Evolutionary conservation across 2,888 invertebrate genomes (phyloP).

Genomic region (Brassicogethes aeneus): DNA sequence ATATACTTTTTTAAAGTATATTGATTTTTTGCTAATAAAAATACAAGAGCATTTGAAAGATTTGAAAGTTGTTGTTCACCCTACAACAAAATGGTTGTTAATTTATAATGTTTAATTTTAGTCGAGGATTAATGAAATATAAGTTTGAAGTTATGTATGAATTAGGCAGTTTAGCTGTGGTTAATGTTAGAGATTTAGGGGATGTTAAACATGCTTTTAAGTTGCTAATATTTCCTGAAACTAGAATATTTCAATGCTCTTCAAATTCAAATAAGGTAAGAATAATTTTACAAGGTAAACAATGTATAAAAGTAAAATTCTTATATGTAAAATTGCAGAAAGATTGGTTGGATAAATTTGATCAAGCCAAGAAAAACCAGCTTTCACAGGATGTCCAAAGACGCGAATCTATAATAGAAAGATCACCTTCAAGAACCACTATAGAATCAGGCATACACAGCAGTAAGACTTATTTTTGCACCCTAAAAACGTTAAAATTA

Average conservation of each 20-base stretch:
- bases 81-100: too few species aligned
- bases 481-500: too few species aligned
- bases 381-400: slow-evolving; percentile 52
- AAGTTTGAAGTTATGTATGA: slow-evolving; percentile 79
- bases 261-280: slow-evolving; percentile 50
- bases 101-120: too few species aligned
- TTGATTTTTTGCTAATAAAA: too few species aligned
- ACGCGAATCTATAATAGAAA: slow-evolving; percentile 35
- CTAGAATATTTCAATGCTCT: slow-evolving; percentile 84
- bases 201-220: slow-evolving; percentile 90
- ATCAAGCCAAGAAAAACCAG: slow-evolving; percentile 78
- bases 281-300: not conserved
- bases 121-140: slow-evolving; percentile 69
- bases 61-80: too few species aligned
- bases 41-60: too few species aligned
- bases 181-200: slow-evolving; percentile 86
- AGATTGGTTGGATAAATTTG: slow-evolving; percentile 91
- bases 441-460: slow-evolving; percentile 42
- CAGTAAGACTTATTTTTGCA: too few species aligned
- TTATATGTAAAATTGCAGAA: slow-evolving; percentile 47
- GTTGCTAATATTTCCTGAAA: slow-evolving; percentile 87
- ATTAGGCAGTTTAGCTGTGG: slow-evolving; percentile 82
- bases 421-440: slow-evolving; percentile 40
- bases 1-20: too few species aligned
- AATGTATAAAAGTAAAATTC: too few species aligned